A percentile compares a stretch with the other conserved stretches of the same genome.
Conservation (phyloP, 2,113 vertebrate genomes). For the Planiliza haematocheilus region DNA sequence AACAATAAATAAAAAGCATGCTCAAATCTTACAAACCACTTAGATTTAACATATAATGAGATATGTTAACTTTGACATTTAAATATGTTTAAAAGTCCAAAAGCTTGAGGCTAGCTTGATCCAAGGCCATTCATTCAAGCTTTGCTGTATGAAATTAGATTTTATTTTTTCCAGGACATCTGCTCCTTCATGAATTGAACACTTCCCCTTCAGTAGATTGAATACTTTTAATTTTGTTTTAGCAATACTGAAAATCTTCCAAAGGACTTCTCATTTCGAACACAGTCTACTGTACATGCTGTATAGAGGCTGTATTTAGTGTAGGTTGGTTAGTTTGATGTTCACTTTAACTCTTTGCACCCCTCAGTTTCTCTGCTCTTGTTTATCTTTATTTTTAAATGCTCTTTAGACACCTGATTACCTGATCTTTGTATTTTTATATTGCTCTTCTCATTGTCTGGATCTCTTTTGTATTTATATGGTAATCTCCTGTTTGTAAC, state of each 20-base stretch:
- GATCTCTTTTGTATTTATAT: slow-evolving; percentile 57
- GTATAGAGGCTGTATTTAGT: slow-evolving; percentile 1
- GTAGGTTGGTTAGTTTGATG: neutral
- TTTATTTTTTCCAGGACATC: no score
- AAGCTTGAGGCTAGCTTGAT: no score
- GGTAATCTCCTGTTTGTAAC: slow-evolving; percentile 42
- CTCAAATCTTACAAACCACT: no score
- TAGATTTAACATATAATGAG: no score
- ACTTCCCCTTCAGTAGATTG: neutral
- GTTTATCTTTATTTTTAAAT: slow-evolving; percentile 30
- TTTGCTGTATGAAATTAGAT: no score
- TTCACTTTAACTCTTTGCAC: slow-evolving; percentile 7
- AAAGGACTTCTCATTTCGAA: neutral
- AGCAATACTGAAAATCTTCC: slow-evolving; percentile 10
- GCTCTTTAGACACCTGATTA: slow-evolving; percentile 26
- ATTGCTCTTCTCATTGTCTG: slow-evolving; percentile 49
- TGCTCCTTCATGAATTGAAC: no score
- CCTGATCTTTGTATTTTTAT: slow-evolving; percentile 68
- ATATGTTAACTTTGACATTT: no score
- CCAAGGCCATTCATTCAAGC: no score
- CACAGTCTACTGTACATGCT: neutral
- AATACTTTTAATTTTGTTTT: neutral
- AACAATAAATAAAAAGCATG: no score
- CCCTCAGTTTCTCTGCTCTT: neutral
- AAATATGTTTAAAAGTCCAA: no score